Evolutionary conservation across 2,888 invertebrate genomes (phyloP), one percentile per base, ranked within the genome.

Genomic region (Pristionchus mayeri): DNA sequence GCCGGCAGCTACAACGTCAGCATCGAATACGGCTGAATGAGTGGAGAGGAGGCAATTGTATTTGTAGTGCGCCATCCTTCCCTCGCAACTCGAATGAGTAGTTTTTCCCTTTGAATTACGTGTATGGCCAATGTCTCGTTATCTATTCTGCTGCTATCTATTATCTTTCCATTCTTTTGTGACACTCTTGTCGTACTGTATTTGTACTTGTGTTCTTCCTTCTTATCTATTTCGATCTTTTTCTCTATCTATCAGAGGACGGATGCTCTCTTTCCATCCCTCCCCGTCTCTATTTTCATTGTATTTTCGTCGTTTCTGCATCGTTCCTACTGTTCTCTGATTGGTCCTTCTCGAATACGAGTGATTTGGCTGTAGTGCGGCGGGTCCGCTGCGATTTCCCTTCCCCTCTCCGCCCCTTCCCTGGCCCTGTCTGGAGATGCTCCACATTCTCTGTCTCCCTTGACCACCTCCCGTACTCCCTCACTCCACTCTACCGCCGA

Each of bases 301-400:
- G 40, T 78, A 78, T 78, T 6, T 78, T 30, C 44, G 57, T 79
- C 9, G 44, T 52, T 34, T 78, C 63, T 63, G 27, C 52, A 34
- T 80, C 27, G 27, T 27, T 78, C 44, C 44, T 44, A 27, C 37
- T 57, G 16, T 40, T 54, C 57, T 80, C 80, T 80, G 44, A 37
- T 27, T 67, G 71, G 71, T 54, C 40, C 54, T 84, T 71, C 37
- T 84, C 24, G 40, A 75, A 71, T 84, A 84, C 84, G 84, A 84
- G 84, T 84, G 34, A 40, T 71, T n/a, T 54, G 84, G 52, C 75
- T 71, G 24, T 84, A 34, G 71, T 37, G 82, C 82, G 82, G 82
- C 82, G 82, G 82, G 82, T 84, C 82, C 82, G 63, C 82, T 67
- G 40, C 21, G 40, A 21, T 34, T 44, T 40, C 21, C 40, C 24